Evolutionary conservation across 2,797 vertebrate genomes (phyloP), one percentile per base, ranked within the genome.

Genomic region (Acanthurus tractus): DNA sequence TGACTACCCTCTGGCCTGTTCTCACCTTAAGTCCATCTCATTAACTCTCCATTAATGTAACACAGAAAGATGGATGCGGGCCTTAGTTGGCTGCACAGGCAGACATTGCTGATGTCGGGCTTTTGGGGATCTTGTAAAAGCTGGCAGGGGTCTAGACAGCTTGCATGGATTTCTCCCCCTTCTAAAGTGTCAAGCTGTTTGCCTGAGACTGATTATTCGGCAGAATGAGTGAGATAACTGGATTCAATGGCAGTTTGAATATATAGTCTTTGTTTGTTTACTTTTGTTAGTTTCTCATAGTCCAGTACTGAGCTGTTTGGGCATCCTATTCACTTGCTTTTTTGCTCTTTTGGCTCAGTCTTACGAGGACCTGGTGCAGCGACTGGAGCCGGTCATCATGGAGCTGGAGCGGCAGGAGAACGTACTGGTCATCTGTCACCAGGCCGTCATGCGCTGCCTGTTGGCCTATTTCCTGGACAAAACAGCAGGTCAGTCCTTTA

Each of bases 391-490:
- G 0, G 98, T 98, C 83, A 99, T 99, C 92, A 99, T 99, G 98
- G 98, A 99, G 86, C 94, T 99, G 68, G 98, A 99, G 95, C 94
- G 98, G 53, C 98, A 99, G 83, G 98, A 99, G 94, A 99, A 99
- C 0, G 96, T 99, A 34, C 90, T 99, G 91, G 98, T 99, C 79
- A 94, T 99, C 90, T 99, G 98, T 83, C 98, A 99, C 94, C 98
- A 99, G 84, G 98, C 98, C 0, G 98, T 99, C 90, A 97, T 99
- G 98, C 97, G 98, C 83, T 99, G 98, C 83, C 94, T 99, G 58
- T 90, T 99, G 23, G 98, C 98, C 0, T 99, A 99, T 93, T 99
- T 99, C 92, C 94, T 99, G 73, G 98, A 99, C 91, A 99, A 99
- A 86, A 94, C 96, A 0, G 98, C 98, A 93, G 98, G 98, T 98